Evolutionary conservation across 2,888 invertebrate species (phyloP).

Genomic region (Augiades crinisus): DNA sequence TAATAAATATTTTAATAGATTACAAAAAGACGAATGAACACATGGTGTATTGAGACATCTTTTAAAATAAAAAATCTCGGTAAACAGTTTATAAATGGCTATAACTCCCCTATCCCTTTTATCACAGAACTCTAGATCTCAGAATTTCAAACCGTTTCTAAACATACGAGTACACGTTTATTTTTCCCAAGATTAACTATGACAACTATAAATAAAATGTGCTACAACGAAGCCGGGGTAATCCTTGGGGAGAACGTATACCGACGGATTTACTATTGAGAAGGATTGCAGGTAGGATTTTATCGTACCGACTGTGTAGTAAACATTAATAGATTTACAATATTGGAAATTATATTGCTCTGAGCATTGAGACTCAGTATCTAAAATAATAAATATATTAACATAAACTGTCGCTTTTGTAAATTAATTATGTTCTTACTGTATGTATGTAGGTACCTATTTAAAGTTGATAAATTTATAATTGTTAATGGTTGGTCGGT

Average conservation of each 20-base stretch:
- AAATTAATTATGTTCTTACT: no score
- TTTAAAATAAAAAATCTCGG: no score
- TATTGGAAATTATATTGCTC: not conserved
- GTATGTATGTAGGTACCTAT: no score
- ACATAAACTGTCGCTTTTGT: no score
- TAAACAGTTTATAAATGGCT: no score
- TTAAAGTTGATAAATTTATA: no score
- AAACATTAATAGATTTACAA: slow-evolving; percentile 10
- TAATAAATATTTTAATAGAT: no score
- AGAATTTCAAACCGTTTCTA: slow-evolving; percentile 1
- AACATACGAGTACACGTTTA: slow-evolving; percentile 11
- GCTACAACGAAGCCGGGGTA: slow-evolving; percentile 19
- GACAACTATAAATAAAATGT: slow-evolving; percentile 27
- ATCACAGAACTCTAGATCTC: slow-evolving; percentile 1
- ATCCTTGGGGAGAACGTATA: slow-evolving; percentile 19
- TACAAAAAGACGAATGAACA: no score
- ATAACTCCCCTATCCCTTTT: not conserved
- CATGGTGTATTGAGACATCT: no score
- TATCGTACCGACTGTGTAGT: slow-evolving; percentile 13
- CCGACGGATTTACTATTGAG: slow-evolving; percentile 22
- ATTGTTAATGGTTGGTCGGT: no score
- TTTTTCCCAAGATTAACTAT: slow-evolving; percentile 24
- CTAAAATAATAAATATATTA: no score
- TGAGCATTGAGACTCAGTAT: not conserved
- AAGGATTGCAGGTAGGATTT: slow-evolving; percentile 14